Evolutionary conservation across 2,888 invertebrate species (phyloP), one percentile per base, ranked within the genome.

Genomic region (Rhamnusium bicolor): DNA sequence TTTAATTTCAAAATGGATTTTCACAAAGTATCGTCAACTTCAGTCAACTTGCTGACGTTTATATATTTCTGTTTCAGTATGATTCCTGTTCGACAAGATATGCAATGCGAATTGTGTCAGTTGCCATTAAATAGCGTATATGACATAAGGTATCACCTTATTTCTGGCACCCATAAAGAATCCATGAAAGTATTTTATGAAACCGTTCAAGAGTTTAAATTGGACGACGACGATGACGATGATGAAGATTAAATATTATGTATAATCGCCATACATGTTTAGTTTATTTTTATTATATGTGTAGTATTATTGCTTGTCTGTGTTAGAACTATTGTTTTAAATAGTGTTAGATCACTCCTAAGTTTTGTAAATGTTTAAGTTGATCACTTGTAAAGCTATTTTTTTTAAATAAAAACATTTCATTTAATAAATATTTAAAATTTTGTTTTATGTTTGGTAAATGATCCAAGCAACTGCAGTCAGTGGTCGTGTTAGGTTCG

Each of bases 321-420:
- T 6, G 12, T 40, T 40, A n/a, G n/a, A n/a, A 47, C 47, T 62
- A 47, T 62, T 62, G 62, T 62, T 62, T 62, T 62, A 47, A 62
- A 47, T 62, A 47, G 62, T 62, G 24, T 10, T 21, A n/a, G 12
- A 3, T 8, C n/a, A 12, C 10, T 29, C 12, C 2, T 56, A 56
- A 14, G 21, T 54, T 54, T n/a, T 14, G n/a, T 49, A 18, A 18
- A 19, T 12, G 18, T 32, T 32, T 32, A 10, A 32, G 32, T 32
- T 5, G 32, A 32, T 10, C 12, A 32, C 2, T 8, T 32, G 1
- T 40, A 40, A 40, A n/a, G n/a, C n/a, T n/a, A 40, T n/a, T n/a
- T n/a, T n/a, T n/a, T n/a, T n/a, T n/a, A n/a, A n/a, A n/a, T n/a
- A n/a, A n/a, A n/a, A n/a, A n/a, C n/a, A n/a, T n/a, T n/a, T n/a